phyloP scores from a whole-genome alignment of 1,140 invertebrate species.

The Apocrypta bakeri region DNA sequence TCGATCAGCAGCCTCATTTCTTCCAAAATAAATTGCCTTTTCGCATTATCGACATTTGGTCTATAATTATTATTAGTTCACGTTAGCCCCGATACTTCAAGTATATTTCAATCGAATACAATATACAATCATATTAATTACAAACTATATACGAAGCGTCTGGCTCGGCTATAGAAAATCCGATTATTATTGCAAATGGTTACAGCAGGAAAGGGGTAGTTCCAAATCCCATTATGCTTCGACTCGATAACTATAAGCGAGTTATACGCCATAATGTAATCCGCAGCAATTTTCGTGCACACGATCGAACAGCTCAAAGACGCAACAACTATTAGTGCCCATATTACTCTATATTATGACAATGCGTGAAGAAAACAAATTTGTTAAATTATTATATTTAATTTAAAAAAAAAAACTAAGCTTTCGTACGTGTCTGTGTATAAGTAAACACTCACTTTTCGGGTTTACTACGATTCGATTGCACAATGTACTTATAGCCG shows the following conservation, averaged over 20 bases:
- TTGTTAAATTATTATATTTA: no score
- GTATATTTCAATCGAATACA: no score
- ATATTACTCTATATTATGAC: slow-evolving; percentile 68
- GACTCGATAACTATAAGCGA: slow-evolving; percentile 78
- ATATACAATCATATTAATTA: neutral
- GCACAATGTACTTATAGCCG: slow-evolving; percentile 65
- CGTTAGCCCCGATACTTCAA: no score
- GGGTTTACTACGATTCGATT: slow-evolving; percentile 53
- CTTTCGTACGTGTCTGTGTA: neutral
- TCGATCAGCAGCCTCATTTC: slow-evolving; percentile 59
- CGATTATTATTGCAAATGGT: slow-evolving; percentile 81
- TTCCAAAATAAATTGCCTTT: slow-evolving; percentile 55
- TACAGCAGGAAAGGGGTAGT: slow-evolving; percentile 82
- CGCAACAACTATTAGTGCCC: slow-evolving; percentile 69
- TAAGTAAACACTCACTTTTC: slow-evolving; percentile 58
- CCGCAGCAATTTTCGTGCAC: slow-evolving; percentile 71
- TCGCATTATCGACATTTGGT: slow-evolving; percentile 40
- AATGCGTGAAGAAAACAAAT: neutral
- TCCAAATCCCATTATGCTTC: slow-evolving; percentile 82
- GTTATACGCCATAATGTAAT: slow-evolving; percentile 70
- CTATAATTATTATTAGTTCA: slow-evolving; percentile 43
- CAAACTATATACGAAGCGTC: slow-evolving; percentile 70
- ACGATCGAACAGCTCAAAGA: slow-evolving; percentile 69
- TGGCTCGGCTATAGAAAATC: slow-evolving; percentile 73
- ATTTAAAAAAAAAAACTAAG: neutral